Conservation (phyloP, 2,888 invertebrate species). For the Chymomyza caudatula region DNA sequence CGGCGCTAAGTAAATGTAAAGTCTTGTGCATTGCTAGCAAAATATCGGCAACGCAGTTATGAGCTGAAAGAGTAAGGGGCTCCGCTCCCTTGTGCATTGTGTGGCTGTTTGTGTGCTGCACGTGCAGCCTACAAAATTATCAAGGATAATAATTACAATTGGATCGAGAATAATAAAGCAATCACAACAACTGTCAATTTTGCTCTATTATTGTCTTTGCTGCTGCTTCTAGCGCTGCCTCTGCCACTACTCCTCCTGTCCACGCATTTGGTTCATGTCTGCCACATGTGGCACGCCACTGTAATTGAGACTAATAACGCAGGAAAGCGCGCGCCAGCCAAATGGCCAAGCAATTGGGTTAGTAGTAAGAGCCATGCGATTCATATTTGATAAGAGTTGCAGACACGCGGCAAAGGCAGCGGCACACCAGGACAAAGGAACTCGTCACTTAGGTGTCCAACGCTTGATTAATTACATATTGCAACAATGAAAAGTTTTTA, state of each 20-base stretch:
- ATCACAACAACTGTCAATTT: constrained; percentile 22
- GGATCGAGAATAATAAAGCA: constrained; percentile 8
- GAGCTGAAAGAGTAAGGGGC: no score
- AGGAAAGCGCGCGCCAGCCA: constrained; percentile 7
- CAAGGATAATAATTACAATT: constrained; percentile 35
- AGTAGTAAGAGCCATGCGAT: constrained; percentile 28
- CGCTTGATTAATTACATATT: not conserved
- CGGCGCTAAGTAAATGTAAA: not conserved
- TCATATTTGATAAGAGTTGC: not conserved
- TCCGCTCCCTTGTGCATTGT: not conserved
- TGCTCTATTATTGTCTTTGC: no score
- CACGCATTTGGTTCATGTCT: not conserved
- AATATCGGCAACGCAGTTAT: no score
- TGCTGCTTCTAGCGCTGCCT: no score
- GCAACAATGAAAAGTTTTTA: not conserved
- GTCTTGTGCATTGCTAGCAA: no score
- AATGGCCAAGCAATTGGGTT: constrained; percentile 36
- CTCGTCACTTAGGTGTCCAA: not conserved
- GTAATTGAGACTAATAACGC: constrained; percentile 32
- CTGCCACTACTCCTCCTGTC: not conserved
- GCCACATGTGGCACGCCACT: not conserved
- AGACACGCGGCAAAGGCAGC: not conserved
- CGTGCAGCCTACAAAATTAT: constrained; percentile 38
- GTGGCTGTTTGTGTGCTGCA: not conserved
- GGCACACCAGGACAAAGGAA: not conserved